Base-by-base conservation (phyloP, 2,113 vertebrate genomes). In the Lipotes vexillifer region DNA sequence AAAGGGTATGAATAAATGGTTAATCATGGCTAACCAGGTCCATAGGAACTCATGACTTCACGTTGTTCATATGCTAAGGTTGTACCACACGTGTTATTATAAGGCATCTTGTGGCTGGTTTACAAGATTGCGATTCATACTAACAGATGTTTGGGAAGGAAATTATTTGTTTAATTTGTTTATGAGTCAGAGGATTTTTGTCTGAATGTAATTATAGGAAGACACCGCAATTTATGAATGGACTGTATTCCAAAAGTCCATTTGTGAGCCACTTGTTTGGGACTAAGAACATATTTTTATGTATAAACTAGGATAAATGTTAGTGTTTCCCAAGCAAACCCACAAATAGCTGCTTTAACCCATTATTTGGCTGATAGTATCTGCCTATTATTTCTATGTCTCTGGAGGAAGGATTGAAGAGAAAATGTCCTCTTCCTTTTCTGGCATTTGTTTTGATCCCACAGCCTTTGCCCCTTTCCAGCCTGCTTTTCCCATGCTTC, bases 111-210 rank as follows among this genome's bases (percentile, higher is more conserved):
- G 98, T 97, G 97, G 94, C 97, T 97, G 88, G 96, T 72, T 92
- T 96, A 92, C 93, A 96, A 93, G 94, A 85, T 83, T 97, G 96
- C 95, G 90, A 10, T 96, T 87, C 88, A 86, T 21, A 84, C 77
- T 97, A 98, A 97, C 98, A 98, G 98, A 98, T 99, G 98, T 98
- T 97, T 97, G 90, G 93, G 96, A 97, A 94, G 92, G 96, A 98
- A 97, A 95, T 98, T 98, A 98, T 98, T 97, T 97, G 96, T 92
- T 98, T 98, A 98, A 97, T 98, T 98, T 99, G 97, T 98, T 98
- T 98, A 96, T 97, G 94, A 88, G 97, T 98, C 98, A 98, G 93
- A 97, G 97, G 89, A 97, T 88, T 97, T 98, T 94, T 95, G 94
- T 92, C 98, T 98, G 95, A 98, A 97, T 93, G 82, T 96, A 68